These are phyloP conservation scores for Heliconius ismenius DNA, from an alignment of 2,888 invertebrate genomes.

Conservation along the genomic window DNA sequence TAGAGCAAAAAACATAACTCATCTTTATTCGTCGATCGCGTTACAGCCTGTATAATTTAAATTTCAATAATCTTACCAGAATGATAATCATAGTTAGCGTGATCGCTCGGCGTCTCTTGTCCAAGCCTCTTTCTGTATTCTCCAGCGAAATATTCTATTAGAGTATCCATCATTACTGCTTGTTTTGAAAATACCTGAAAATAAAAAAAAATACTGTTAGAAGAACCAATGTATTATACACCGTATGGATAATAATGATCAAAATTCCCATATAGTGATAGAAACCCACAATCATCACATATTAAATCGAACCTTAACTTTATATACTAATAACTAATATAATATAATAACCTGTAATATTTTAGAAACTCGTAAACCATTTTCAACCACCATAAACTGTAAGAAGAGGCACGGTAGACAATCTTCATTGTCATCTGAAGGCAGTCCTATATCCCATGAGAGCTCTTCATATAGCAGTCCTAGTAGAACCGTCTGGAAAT, in stretches of 20 bases:
- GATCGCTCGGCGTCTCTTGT: slow-evolving; percentile 77
- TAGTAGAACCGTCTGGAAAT: slow-evolving; percentile 87
- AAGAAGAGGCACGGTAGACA: slow-evolving; percentile 95
- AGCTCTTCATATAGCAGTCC: slow-evolving; percentile 94
- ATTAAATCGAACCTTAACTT: too few relatives aligned
- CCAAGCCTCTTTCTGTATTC: slow-evolving; percentile 85
- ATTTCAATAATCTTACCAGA: slow-evolving; percentile 55
- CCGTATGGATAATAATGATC: too few relatives aligned
- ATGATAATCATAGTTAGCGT: slow-evolving; percentile 75
- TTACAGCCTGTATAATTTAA: too few relatives aligned
- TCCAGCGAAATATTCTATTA: slow-evolving; percentile 91
- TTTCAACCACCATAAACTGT: slow-evolving; percentile 92
- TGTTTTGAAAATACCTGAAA: slow-evolving; percentile 85
- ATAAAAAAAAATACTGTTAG: too few relatives aligned
- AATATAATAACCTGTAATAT: slow-evolving; percentile 86
- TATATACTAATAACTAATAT: too few relatives aligned
- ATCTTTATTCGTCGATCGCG: too few relatives aligned
- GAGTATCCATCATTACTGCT: slow-evolving; percentile 93
- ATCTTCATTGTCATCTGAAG: slow-evolving; percentile 92
- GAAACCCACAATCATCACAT: too few relatives aligned
- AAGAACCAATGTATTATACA: too few relatives aligned
- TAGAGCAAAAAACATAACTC: too few relatives aligned
- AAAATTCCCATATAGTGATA: too few relatives aligned
- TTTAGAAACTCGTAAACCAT: slow-evolving; percentile 89
- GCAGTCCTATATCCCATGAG: slow-evolving; percentile 95